Base-by-base conservation (phyloP, 1,140 invertebrate genomes). In the Gryllus bimaculatus region DNA sequence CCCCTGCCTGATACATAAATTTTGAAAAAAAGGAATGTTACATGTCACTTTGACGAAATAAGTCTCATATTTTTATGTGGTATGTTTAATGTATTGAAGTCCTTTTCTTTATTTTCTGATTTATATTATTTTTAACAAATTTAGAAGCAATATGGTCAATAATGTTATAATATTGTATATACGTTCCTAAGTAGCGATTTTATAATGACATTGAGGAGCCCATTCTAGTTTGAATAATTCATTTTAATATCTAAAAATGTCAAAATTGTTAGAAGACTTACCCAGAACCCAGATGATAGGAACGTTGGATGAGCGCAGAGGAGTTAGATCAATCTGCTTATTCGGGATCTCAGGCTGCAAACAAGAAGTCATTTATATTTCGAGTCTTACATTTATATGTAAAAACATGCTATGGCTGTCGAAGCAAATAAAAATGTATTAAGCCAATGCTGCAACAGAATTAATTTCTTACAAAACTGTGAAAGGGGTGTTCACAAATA, bases 211-310 rank as follows among this genome's bases (percentile, higher is more conserved):
- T 39, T 39, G 26, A 39, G 26, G 26, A 39, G 26, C 26, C 26
- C 2, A 66, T 66, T 13, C 18, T 66, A 66, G 3, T 66, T 66
- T 66, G 18, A 66, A 66, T 13, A 13, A 66, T 66, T 66, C 7
- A 66, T 66, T 66, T 66, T 66, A 66, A 13, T 0, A 66, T 66
- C 10, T 7, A 66, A 18, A 3, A 66, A 3, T 66, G 54, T 66
- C 7, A 66, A 66, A 66, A 66, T 13, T 10, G 18, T 13, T 3
- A 66, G 18, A 66, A 66, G 18, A 80, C 76, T 78, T 73, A 80
- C 79, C 79, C 21, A 80, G 21, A 15, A 80, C 79, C 79, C 79
- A 80, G 48, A 80, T 80, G 73, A 80, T 78, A 20, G 79, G 79
- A 15, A 80, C 15, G 20, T 74, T 78, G 18, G 79, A 73, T 21